Evolutionary conservation across 2,113 vertebrate genomes (phyloP), one percentile per base, ranked within the genome.

Genomic region (Delphinus delphis): DNA sequence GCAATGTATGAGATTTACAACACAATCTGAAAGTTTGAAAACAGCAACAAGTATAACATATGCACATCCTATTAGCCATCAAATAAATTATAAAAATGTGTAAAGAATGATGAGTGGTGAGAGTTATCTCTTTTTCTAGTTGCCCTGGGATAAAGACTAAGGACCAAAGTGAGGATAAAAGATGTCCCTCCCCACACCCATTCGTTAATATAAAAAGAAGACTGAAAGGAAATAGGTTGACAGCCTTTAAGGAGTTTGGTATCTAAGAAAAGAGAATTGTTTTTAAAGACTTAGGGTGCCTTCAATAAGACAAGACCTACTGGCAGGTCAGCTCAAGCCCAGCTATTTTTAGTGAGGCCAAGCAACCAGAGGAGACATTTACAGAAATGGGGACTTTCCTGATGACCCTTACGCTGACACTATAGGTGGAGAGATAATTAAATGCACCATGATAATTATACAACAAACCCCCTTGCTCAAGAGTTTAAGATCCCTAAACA

Each of bases 181-280:
- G 58, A 79, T 28, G 8, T 14, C 18, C 5, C 13, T 53, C 5
- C 25, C 62, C 1, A 47, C 3, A 0, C 3, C 1, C 18, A 33
- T n/a, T 21, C 38, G 62, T 31, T 14, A 36, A 53, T 26, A n/a
- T 63, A 88, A 80, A 53, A 74, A 76, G 74, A 53, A 6, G 4
- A 47, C 6, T 62, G 17, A 47, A 67, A 77, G 33, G 6, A 77
- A 71, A 47, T 2, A 44, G 6, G 0, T 33, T 44, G 5, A 25
- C n/a, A 71, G 21, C 4, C 21, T 60, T 41, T 7, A 76, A 53
- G 33, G 8, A 86, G 36, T 47, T 73, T 18, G 50, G 7, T 88
- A 79, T 80, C 8, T 63, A 83, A 74, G 31, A 63, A 8, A 91
- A 95, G 21, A 74, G 2, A 71, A 89, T 53, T 18, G 6, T 50